phyloP scores from a whole-genome alignment of 1,140 invertebrate genomes.

The Drosophila obscura region DNA sequence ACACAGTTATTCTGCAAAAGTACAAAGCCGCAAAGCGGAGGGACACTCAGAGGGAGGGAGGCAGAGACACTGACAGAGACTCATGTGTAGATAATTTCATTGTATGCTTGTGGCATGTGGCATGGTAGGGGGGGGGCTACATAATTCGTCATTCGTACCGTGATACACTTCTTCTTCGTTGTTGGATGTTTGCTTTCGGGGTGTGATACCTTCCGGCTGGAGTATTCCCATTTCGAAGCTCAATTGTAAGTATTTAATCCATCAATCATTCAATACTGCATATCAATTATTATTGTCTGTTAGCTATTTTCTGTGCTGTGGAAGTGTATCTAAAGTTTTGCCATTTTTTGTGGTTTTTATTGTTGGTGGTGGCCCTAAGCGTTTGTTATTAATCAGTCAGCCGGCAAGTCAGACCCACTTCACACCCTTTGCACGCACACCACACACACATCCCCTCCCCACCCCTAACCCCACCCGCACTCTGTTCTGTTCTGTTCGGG shows the following conservation, averaged over 20 bases:
- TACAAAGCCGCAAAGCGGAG: slow-evolving; percentile 4
- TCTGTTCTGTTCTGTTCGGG: not conserved
- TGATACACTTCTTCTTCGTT: too few species aligned
- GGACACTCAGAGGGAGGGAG: not conserved
- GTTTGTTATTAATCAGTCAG: slow-evolving; percentile 71
- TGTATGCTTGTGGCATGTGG: slow-evolving; percentile 8
- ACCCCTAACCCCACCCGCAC: not conserved
- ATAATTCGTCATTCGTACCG: slow-evolving; percentile 67
- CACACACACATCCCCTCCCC: not conserved
- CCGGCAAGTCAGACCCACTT: slow-evolving; percentile 10
- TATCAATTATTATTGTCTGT: too few species aligned
- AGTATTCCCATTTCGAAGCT: too few species aligned
- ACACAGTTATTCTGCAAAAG: slow-evolving; percentile 37
- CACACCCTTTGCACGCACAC: slow-evolving; percentile 1
- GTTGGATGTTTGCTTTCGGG: too few species aligned
- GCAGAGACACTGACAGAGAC: not conserved
- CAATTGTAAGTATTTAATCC: too few species aligned
- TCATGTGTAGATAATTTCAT: slow-evolving; percentile 7
- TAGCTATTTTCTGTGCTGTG: not conserved
- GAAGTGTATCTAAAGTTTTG: too few species aligned
- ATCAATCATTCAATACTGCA: too few species aligned
- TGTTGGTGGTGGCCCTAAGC: slow-evolving; percentile 54
- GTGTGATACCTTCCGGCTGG: too few species aligned
- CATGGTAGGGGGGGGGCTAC: slow-evolving; percentile 22
- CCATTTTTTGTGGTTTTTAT: not conserved